Conservation (phyloP, 2,888 invertebrate species). For the Nebria salina region DNA sequence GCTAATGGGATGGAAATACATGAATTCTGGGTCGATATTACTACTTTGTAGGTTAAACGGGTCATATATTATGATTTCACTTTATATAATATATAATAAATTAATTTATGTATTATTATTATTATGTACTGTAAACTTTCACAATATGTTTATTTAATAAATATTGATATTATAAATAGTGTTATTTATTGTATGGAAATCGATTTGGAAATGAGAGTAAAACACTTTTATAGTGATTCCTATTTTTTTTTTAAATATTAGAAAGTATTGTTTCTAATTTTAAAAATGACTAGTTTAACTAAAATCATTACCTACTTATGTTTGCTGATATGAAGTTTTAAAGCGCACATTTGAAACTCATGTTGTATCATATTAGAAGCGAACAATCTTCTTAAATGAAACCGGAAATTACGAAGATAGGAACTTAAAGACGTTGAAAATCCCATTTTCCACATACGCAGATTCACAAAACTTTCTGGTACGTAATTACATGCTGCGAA, state of each 20-base stretch:
- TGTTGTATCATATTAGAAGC: too few species aligned
- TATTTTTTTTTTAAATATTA: neutral
- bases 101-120: neutral
- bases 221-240: neutral
- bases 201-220: neutral
- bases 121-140: neutral
- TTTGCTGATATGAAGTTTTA: too few species aligned
- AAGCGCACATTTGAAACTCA: too few species aligned
- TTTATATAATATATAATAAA: neutral
- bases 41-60: neutral
- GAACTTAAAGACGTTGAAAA: neutral
- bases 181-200: neutral
- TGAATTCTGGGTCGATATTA: neutral
- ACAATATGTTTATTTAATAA: neutral
- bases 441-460: neutral
- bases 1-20: neutral
- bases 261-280: too few species aligned
- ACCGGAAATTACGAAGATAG: neutral
- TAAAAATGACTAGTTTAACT: too few species aligned
- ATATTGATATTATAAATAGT: neutral
- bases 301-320: too few species aligned
- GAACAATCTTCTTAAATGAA: neutral
- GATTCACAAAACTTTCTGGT: neutral
- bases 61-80: conserved; percentile 1
- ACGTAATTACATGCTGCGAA: neutral